Evolutionary conservation across 2,888 invertebrate species (phyloP).

Genomic region (Nasonia oneida): DNA sequence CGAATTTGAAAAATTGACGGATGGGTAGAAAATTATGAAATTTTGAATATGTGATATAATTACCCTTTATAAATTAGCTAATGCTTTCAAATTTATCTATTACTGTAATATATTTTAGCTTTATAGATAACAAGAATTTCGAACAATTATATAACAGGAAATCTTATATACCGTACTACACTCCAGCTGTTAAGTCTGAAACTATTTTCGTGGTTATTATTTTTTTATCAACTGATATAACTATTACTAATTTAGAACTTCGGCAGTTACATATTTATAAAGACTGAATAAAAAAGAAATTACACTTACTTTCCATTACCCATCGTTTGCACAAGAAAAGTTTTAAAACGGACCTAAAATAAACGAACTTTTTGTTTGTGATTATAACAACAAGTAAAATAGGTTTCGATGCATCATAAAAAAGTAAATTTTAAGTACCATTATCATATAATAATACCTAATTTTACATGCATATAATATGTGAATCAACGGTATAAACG

Average conservation of each 20-base stretch:
- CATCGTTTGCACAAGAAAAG: not conserved
- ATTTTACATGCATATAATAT: no score
- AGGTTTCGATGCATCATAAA: not conserved
- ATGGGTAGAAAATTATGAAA: no score
- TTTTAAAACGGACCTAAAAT: conserved; percentile 48
- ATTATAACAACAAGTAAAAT: not conserved
- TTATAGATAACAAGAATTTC: not conserved
- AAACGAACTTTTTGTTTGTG: not conserved
- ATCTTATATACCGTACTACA: not conserved
- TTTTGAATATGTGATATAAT: no score
- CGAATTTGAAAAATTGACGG: not conserved
- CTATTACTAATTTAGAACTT: conserved; percentile 24
- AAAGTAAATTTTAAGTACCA: conserved; percentile 4
- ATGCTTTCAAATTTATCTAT: not conserved
- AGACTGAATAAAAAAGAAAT: conserved; percentile 43
- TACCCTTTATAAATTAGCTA: not conserved
- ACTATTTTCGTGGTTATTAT: conserved; percentile 17
- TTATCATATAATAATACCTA: no score
- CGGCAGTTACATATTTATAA: conserved; percentile 30
- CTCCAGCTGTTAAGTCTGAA: conserved; percentile 39
- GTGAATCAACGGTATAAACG: no score
- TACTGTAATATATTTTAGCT: not conserved
- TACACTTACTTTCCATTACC: conserved; percentile 28
- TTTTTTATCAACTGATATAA: not conserved
- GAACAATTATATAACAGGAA: not conserved